Evolutionary conservation across 1,140 invertebrate genomes (phyloP), one percentile per base, ranked within the genome.

Genomic region (Plutomurus gul): DNA sequence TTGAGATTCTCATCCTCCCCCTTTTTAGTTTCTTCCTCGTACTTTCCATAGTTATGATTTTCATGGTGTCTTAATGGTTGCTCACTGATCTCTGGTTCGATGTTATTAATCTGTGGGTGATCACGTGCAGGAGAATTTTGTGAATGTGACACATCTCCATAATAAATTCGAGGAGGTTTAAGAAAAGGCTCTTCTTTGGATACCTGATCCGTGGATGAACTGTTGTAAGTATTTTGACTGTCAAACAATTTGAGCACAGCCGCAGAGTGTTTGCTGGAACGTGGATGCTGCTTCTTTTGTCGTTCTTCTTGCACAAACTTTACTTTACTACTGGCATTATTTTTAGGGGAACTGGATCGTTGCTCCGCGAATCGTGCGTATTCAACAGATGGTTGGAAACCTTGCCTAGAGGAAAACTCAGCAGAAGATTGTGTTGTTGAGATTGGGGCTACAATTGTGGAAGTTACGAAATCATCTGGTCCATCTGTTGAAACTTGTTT

Each of bases 131-230:
- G 20, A 75, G 22, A 75, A n/a, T n/a, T n/a, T 5, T 36, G 47
- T 27, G 49, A 43, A 72, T 73, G 37, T 5, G 18, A 47, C 27
- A 73, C 33, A 49, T 79, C 72, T n/a, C 43, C 78, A 46, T 79
- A 79, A 74, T 70, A 79, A 43, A 75, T 33, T 22, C 37, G 43
- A 20, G 73, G 78, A 71, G 65, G 37, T 33, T 71, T 79, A 27
- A 13, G 49, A n/a, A 36, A 36, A 11, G 22, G 6, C 36, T 74
- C 72, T 13, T 36, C 43, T 18, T 27, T 33, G 4, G n/a, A 13
- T 46, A 47, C 27, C 43, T 46, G 27, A 11, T 74, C 72, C 6
- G 46, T 49, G 6, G 72, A 74, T 7, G 43, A 74, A 4, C 20
- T 22, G n/a, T 33, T 43, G n/a, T 46, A 47, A 11, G 27, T 25